phyloP scores from a whole-genome alignment of 2,797 vertebrate genomes.

The Rhabdomys pumilio region DNA sequence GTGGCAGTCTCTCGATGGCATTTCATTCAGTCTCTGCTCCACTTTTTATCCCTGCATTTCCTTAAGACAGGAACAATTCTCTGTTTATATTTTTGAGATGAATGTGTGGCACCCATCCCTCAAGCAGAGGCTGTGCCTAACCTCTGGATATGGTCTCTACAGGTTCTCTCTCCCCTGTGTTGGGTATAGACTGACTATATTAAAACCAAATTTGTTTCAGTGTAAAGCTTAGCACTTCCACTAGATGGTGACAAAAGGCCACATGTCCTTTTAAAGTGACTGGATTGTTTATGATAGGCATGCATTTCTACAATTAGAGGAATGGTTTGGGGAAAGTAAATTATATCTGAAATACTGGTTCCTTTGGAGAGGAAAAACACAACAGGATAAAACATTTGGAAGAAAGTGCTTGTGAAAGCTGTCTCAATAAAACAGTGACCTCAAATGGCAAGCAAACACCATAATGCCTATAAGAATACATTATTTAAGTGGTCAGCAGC shows the following conservation, averaged over 20 bases:
- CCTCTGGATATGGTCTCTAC: too few relatives aligned
- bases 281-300: constrained; percentile 42
- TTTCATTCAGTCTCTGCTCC: too few relatives aligned
- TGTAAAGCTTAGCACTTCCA: constrained; percentile 65
- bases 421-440: constrained; percentile 31
- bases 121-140: too few relatives aligned
- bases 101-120: too few relatives aligned
- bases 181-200: neutral
- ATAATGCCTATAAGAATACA: neutral
- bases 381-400: constrained; percentile 30
- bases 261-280: neutral
- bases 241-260: constrained; percentile 79
- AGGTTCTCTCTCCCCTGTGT: too few relatives aligned
- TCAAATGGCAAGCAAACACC: constrained; percentile 51
- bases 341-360: constrained; percentile 62
- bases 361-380: constrained; percentile 27
- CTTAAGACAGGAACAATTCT: too few relatives aligned
- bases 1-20: too few relatives aligned
- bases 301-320: constrained; percentile 59
- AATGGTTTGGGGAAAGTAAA: constrained; percentile 57
- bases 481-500: constrained; percentile 1
- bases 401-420: constrained; percentile 42
- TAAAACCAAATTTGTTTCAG: constrained; percentile 38
- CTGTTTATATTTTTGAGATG: too few relatives aligned
- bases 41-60: too few relatives aligned